phyloP scores from a whole-genome alignment of 2,113 vertebrate genomes.

The Scophthalmus maximus region DNA sequence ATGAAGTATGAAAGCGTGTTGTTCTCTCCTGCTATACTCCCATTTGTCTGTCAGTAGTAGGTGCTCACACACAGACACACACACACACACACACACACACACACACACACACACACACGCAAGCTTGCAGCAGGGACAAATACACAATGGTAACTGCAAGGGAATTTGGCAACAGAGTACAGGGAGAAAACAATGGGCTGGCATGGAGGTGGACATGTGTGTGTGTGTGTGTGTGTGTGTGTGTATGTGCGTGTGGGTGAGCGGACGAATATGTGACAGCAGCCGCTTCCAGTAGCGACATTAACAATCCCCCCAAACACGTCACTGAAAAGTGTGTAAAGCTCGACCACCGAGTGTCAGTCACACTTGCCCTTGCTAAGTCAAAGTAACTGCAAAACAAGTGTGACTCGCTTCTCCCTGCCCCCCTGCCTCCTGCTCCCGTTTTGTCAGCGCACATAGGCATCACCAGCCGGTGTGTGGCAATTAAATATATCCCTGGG shows the following conservation, averaged over 20 bases:
- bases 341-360: constrained; percentile 42
- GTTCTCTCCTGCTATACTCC: constrained; percentile 4
- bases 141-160: not conserved
- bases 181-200: constrained; percentile 26
- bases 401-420: constrained; percentile 35
- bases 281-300: not conserved
- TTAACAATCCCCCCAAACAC: not conserved
- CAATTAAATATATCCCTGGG: constrained; percentile 81
- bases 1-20: constrained; percentile 27
- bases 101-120: not conserved
- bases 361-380: constrained; percentile 54
- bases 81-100: not conserved
- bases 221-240: constrained; percentile 6
- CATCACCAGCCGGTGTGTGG: constrained; percentile 80
- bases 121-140: not conserved
- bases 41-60: constrained; percentile 20
- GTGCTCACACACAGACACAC: not conserved
- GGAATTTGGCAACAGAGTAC: constrained; percentile 22
- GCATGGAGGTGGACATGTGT: constrained; percentile 14
- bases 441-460: constrained; percentile 77
- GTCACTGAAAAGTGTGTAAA: not conserved
- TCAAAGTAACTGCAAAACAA: constrained; percentile 67
- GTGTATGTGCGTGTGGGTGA: constrained; percentile 5
- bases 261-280: constrained; percentile 21
- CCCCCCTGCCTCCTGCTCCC: constrained; percentile 35